Evolutionary conservation across 2,113 vertebrate species (phyloP).

Genomic region (Cyanoderma ruficeps): DNA sequence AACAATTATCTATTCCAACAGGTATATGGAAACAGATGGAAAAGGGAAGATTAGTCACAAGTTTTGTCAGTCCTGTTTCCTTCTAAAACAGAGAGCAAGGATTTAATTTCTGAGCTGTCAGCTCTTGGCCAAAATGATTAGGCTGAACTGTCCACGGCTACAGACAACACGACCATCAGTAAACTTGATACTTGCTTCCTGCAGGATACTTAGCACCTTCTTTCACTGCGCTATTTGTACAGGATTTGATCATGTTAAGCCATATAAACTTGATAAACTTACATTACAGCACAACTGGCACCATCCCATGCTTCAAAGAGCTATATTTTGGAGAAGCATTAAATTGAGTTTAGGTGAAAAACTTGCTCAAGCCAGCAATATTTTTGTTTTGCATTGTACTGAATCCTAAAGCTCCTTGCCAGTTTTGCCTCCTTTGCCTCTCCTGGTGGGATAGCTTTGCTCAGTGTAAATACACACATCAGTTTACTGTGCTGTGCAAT

Average conservation of each 20-base stretch:
- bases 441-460: background rate
- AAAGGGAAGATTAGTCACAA: background rate
- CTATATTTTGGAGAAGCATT: background rate
- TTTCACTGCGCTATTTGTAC: background rate
- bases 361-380: background rate
- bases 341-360: background rate
- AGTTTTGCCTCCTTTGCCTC: background rate
- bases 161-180: background rate
- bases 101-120: background rate
- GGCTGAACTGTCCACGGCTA: background rate
- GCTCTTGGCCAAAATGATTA: background rate
- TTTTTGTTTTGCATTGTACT: background rate
- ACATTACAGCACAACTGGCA: background rate
- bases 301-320: background rate
- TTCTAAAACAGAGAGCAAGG: background rate
- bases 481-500: background rate
- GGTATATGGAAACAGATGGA: background rate
- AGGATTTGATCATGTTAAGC: background rate
- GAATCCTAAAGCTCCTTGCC: background rate
- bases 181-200: background rate
- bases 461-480: background rate
- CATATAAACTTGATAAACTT: background rate
- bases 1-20: background rate
- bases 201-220: background rate
- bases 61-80: background rate